Evolutionary conservation across 2,113 vertebrate species (phyloP).

Genomic region (Balaenoptera acutorostrata): DNA sequence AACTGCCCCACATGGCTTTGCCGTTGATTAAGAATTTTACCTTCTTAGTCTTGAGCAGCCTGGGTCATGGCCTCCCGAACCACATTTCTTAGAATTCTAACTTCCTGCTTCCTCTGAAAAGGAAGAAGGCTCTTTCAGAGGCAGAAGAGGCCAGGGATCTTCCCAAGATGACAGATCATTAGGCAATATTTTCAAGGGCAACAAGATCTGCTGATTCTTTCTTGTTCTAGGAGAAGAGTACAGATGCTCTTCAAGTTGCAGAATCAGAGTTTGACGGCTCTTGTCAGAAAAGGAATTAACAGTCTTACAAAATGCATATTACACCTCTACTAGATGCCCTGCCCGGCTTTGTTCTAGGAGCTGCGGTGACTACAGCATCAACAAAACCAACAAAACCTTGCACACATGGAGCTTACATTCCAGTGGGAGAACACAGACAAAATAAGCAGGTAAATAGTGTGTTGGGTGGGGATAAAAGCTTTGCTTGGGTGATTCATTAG

Average conservation of each 20-base stretch:
- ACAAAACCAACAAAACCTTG: background rate
- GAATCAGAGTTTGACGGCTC: background rate
- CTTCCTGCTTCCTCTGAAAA: constrained; percentile 25
- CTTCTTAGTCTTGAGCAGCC: background rate
- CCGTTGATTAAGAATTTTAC: background rate
- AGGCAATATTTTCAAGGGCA: background rate
- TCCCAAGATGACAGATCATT: background rate
- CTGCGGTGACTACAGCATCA: background rate
- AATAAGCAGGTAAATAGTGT: background rate
- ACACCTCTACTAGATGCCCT: background rate
- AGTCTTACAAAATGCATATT: background rate
- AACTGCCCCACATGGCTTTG: background rate
- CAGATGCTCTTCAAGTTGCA: background rate
- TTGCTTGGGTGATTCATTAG: too few species aligned
- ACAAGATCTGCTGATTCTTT: background rate
- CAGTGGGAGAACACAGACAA: background rate
- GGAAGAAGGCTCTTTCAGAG: background rate
- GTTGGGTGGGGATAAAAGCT: background rate
- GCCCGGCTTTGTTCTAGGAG: background rate
- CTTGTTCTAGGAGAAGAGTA: background rate
- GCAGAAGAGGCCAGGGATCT: background rate
- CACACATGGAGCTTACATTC: accelerated
- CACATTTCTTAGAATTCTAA: background rate
- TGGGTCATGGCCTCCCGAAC: background rate
- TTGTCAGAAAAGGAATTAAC: background rate